Conservation (phyloP, 2,888 invertebrate species). For the Andricus curvator region DNA sequence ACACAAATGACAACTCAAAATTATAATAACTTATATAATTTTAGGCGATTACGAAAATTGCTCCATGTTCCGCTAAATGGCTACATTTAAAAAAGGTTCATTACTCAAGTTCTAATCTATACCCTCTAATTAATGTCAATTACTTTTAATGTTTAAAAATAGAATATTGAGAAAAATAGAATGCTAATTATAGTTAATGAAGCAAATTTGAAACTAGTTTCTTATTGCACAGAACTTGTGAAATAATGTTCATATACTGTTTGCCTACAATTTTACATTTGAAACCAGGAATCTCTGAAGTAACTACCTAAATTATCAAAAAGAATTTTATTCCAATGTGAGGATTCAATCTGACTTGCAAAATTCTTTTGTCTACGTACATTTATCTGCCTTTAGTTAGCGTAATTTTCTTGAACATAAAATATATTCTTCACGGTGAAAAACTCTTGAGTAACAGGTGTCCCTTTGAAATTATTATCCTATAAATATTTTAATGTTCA, state of each 20-base stretch:
- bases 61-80: slow-evolving; percentile 2
- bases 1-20: not conserved
- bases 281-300: slow-evolving; percentile 8
- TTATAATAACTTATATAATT: slow-evolving; percentile 18
- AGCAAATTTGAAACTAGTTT: not conserved
- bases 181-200: not conserved
- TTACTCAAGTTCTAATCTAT: not conserved
- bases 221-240: not conserved
- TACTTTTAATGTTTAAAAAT: not conserved
- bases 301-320: not conserved
- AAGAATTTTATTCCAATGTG: not conserved
- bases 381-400: not conserved
- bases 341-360: slow-evolving; percentile 16
- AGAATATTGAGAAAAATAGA: not conserved
- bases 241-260: not conserved
- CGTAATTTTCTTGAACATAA: not conserved
- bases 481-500: not conserved
- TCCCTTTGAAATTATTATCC: not conserved
- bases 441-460: not conserved
- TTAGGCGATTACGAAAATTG: slow-evolving; percentile 12
- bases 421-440: not conserved
- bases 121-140: slow-evolving; percentile 7
- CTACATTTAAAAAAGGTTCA: not conserved
- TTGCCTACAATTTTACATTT: slow-evolving; percentile 9
- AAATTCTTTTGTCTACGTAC: slow-evolving; percentile 19